Percentiles rank a stretch among this genome's conserved stretches.
Conservation (phyloP, 2,888 invertebrate genomes). For the Ceriagrion tenellum region DNA sequence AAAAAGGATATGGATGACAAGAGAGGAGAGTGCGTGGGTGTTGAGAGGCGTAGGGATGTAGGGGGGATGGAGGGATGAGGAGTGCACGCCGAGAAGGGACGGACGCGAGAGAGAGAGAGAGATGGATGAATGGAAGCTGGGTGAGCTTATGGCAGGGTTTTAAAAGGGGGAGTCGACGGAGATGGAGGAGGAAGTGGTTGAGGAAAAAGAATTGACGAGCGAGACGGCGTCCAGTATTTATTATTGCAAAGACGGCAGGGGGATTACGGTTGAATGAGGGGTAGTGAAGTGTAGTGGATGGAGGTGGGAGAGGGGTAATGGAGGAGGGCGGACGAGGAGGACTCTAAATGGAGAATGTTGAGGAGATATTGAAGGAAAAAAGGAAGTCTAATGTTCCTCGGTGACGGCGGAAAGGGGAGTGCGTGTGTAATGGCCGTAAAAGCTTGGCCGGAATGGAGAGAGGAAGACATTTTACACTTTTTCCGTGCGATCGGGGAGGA, state of each 20-base stretch:
- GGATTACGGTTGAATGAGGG: neutral
- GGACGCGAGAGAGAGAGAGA: neutral
- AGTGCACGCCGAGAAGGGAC: neutral
- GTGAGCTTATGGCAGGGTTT: neutral
- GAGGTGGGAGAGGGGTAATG: no score
- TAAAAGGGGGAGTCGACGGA: neutral
- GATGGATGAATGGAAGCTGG: neutral
- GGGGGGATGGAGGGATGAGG: neutral
- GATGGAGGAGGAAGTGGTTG: neutral
- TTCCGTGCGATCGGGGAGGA: neutral
- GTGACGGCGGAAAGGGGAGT: neutral
- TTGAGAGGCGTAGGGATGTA: neutral
- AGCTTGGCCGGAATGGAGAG: neutral
- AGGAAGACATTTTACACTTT: neutral
- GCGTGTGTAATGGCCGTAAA: neutral
- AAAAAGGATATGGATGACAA: neutral
- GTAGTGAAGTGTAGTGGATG: neutral
- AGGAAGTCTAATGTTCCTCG: neutral
- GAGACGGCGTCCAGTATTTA: constrained; percentile 36
- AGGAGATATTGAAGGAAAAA: neutral
- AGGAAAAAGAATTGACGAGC: neutral
- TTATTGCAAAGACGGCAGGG: constrained; percentile 42
- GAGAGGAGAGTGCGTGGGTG: no score
- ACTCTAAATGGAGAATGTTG: neutral
- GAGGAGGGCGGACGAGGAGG: no score